Base-by-base conservation (phyloP, 2,888 invertebrate species). In the Punctoribates punctum region DNA sequence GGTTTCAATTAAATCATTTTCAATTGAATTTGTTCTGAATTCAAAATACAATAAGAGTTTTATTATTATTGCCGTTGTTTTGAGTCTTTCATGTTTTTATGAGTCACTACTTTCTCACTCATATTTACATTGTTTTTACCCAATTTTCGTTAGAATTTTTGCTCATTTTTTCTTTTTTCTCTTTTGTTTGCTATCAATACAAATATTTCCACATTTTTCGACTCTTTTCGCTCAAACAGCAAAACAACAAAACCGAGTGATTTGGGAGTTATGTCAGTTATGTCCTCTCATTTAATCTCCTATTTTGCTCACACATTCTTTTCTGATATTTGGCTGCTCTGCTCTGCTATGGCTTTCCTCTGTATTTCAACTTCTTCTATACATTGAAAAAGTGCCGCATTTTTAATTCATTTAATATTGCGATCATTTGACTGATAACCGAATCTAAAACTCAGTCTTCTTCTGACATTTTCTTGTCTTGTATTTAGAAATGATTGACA, bases 171-270 rank as follows among this genome's bases (percentile, higher is more conserved):
- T 65, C 65, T 34, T 17, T 65, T 65, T 65, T 38, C 20, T 67
- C 23, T 42, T 67, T 67, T 67, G 23, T 67, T 42, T 42, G 38
- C 67, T 67, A 42, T 42, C 67, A 67, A 42, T 42, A 67, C 67
- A 42, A 42, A 67, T 42, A 67, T 67, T 9, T 42, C 29, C 42
- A 20, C 38, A 67, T 67, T 67, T 62, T 20, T 67, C 34, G 38
- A 38, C 67, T 67, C 67, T 42, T 67, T 42, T 67, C 67, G 38
- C 42, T 67, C 67, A 42, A 67, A 67, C 67, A 67, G 67, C 67
- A 67, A 67, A 67, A 67, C 67, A 67, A 67, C 67, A 67, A 67
- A 67, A 67, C 67, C 67, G 67, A 67, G 42, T 67, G 67, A 67
- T 67, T 67, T 67, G 67, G 29, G 20, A 34, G 67, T 67, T 67